Evolutionary conservation across 2,888 invertebrate genomes (phyloP).

Genomic region (Oegoconia quadripuncta): DNA sequence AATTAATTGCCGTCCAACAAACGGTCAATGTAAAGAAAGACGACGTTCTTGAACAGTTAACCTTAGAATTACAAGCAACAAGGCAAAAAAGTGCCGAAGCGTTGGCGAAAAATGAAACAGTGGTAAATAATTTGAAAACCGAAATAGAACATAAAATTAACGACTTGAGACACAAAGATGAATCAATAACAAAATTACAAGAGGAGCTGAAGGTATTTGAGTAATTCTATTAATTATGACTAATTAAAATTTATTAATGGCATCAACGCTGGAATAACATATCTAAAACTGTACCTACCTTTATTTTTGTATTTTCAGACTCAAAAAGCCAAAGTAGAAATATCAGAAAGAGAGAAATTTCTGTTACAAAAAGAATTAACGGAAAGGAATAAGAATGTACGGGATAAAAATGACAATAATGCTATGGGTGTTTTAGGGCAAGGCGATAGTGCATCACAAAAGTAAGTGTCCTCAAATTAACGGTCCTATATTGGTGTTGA

Average conservation of each 20-base stretch:
- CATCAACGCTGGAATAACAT: too few species aligned
- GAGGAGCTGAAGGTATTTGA: slow-evolving; percentile 60
- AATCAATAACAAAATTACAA: slow-evolving; percentile 53
- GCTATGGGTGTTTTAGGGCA: slow-evolving; percentile 52
- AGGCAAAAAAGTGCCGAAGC: slow-evolving; percentile 56
- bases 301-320: slow-evolving; percentile 33
- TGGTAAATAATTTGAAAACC: slow-evolving; percentile 52
- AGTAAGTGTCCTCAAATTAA: slow-evolving; percentile 37
- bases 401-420: slow-evolving; percentile 66
- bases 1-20: slow-evolving; percentile 61
- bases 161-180: slow-evolving; percentile 61
- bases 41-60: slow-evolving; percentile 60
- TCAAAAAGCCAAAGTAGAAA: slow-evolving; percentile 58
- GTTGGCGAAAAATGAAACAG: slow-evolving; percentile 52
- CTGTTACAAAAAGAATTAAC: slow-evolving; percentile 56
- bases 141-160: slow-evolving; percentile 61
- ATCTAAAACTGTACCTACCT: too few species aligned
- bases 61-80: slow-evolving; percentile 59
- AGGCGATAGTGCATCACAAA: slow-evolving; percentile 47
- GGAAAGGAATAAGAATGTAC: slow-evolving; percentile 39
- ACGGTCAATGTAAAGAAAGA: slow-evolving; percentile 60
- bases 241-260: too few species aligned
- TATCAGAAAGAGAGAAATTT: slow-evolving; percentile 60
- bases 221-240: too few species aligned
- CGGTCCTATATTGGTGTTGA: background rate